Percentiles rank a stretch among this genome's conserved stretches.
Evolutionary conservation across 2,113 vertebrate species (phyloP).

Genomic region (Chionis minor): DNA sequence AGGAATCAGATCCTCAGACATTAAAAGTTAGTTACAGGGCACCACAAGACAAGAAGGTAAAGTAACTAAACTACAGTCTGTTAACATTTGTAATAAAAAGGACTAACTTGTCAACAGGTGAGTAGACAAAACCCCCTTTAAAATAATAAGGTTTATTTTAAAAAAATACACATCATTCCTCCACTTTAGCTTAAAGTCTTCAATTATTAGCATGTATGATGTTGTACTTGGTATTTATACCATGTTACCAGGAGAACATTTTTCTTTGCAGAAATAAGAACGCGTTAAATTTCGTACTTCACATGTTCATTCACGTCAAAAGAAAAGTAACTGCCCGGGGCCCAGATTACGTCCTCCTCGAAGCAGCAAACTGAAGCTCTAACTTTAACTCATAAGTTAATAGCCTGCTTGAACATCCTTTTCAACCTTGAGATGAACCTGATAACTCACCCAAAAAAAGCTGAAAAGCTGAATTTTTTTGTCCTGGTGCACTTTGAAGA

Average conservation of each 20-base stretch:
- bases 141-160: fast-evolving
- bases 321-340: not conserved
- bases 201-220: not conserved
- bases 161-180: not conserved
- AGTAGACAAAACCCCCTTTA: not conserved
- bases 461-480: slow-evolving; percentile 19
- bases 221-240: not conserved
- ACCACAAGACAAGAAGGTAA: not conserved
- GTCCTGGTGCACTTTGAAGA: not conserved
- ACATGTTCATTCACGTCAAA: not conserved
- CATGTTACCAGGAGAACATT: not conserved
- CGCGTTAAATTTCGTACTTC: not conserved
- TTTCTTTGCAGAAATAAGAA: not conserved
- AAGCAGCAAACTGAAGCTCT: not conserved
- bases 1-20: not conserved
- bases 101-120: not conserved
- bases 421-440: not conserved
- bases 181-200: not conserved
- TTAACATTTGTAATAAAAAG: not conserved
- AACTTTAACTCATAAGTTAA: not conserved
- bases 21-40: not conserved
- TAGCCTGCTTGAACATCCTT: not conserved
- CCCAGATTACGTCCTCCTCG: not conserved
- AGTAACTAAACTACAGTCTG: not conserved
- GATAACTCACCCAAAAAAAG: not conserved